Evolutionary conservation across 2,113 vertebrate species (phyloP).

Genomic region (Protobothrops mucrosquamatus): DNA sequence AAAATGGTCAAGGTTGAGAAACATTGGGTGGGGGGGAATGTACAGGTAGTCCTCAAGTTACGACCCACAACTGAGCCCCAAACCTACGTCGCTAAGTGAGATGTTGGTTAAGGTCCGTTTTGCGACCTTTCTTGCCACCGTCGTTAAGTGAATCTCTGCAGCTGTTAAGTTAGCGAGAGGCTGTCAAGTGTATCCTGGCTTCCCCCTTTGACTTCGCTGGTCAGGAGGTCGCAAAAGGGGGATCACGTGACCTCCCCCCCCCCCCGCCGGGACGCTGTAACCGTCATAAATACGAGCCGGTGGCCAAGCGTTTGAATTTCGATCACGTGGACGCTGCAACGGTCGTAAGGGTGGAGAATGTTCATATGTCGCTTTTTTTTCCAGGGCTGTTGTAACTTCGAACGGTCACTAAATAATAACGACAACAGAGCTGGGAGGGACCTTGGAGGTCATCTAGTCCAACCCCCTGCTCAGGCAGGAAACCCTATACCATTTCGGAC

Average conservation of each 20-base stretch:
- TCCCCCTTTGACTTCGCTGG: background rate
- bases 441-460: no score
- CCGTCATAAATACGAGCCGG: background rate
- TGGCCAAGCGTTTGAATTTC: background rate
- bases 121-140: background rate
- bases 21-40: no score
- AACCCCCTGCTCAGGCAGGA: no score
- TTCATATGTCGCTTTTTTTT: background rate
- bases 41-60: no score
- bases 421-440: no score
- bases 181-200: background rate
- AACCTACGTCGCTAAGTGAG: background rate
- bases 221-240: background rate
- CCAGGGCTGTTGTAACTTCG: accelerated
- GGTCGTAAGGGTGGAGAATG: background rate
- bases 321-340: background rate
- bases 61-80: background rate
- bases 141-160: background rate
- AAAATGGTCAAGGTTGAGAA: no score
- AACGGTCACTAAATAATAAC: background rate
- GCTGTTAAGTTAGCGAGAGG: background rate
- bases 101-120: background rate
- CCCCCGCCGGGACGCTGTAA: background rate
- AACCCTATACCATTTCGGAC: no score
- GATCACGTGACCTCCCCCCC: background rate